Evolutionary conservation across 2,888 invertebrate species (phyloP).

Genomic region (Drosophila pegasa): DNA sequence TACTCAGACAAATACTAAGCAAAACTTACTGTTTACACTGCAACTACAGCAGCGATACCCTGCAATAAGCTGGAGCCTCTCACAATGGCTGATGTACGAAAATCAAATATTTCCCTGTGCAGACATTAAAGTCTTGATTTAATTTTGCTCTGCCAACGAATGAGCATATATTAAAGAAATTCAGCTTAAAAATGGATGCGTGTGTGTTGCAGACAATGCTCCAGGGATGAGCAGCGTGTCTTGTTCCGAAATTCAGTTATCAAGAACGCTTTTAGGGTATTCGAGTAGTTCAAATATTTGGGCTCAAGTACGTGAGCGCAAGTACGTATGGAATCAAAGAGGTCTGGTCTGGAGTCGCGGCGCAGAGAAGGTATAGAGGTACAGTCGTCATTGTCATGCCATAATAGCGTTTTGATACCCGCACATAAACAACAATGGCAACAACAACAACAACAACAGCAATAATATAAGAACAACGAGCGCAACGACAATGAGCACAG

Average conservation of each 20-base stretch:
- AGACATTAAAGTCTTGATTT: too few species aligned
- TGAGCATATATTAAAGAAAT: not conserved
- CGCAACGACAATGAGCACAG: slow-evolving; percentile 53
- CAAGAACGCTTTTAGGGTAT: slow-evolving; percentile 28
- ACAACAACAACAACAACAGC: slow-evolving; percentile 63
- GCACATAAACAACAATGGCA: slow-evolving; percentile 79
- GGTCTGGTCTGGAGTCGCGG: slow-evolving; percentile 18
- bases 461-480: slow-evolving; percentile 37
- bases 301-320: slow-evolving; percentile 36
- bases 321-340: slow-evolving; percentile 46
- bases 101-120: too few species aligned
- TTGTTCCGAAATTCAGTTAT: not conserved
- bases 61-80: slow-evolving; percentile 5
- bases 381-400: slow-evolving; percentile 72
- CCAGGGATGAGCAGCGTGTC: not conserved
- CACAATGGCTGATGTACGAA: too few species aligned
- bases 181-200: not conserved
- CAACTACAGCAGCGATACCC: slow-evolving; percentile 63
- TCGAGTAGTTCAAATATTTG: slow-evolving; percentile 10
- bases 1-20: slow-evolving; percentile 33
- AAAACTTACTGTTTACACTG: slow-evolving; percentile 69
- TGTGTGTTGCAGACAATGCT: not conserved
- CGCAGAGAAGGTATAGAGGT: slow-evolving; percentile 38
- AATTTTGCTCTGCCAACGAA: too few species aligned
- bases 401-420: slow-evolving; percentile 81